phyloP scores from a whole-genome alignment of 2,797 vertebrate species.

The Protonibea diacanthus region DNA sequence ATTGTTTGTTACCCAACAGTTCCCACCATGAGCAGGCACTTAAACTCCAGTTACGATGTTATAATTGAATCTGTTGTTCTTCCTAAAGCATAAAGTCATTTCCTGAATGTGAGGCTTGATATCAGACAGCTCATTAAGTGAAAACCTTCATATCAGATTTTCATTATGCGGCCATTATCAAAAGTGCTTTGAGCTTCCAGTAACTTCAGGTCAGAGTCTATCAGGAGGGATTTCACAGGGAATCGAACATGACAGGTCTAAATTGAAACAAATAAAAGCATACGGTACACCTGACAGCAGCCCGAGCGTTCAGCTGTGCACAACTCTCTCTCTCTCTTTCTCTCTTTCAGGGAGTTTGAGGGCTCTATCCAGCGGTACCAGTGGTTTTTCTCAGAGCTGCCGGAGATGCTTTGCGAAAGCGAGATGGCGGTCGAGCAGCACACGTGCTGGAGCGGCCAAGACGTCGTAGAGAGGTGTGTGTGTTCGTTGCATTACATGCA shows the following conservation, averaged over 20 bases:
- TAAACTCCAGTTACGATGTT: neutral
- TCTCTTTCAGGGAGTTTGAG: constrained; percentile 88
- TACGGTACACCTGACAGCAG: constrained; percentile 10
- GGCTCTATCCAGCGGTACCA: constrained; percentile 89
- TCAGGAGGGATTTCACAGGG: constrained; percentile 30
- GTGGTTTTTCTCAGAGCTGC: constrained; percentile 89
- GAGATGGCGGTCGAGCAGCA: constrained; percentile 90
- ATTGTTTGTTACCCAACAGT: too few species aligned
- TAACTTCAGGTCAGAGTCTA: neutral
- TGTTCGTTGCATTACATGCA: neutral
- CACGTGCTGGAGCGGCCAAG: constrained; percentile 92
- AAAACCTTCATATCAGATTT: neutral
- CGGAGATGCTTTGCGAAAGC: constrained; percentile 91
- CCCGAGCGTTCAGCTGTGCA: constrained; percentile 23
- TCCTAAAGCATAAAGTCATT: neutral
- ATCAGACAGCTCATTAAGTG: too few species aligned
- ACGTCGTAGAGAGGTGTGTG: constrained; percentile 90
- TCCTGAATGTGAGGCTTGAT: neutral
- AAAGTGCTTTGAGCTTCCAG: neutral
- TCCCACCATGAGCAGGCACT: too few species aligned
- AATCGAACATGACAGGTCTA: constrained; percentile 27
- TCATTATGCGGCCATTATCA: constrained; percentile 1
- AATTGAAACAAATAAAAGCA: constrained; percentile 38
- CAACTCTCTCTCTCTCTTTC: constrained; percentile 21
- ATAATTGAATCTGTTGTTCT: neutral